phyloP scores from a whole-genome alignment of 2,797 vertebrate species.

The Bovichtus variegatus region DNA sequence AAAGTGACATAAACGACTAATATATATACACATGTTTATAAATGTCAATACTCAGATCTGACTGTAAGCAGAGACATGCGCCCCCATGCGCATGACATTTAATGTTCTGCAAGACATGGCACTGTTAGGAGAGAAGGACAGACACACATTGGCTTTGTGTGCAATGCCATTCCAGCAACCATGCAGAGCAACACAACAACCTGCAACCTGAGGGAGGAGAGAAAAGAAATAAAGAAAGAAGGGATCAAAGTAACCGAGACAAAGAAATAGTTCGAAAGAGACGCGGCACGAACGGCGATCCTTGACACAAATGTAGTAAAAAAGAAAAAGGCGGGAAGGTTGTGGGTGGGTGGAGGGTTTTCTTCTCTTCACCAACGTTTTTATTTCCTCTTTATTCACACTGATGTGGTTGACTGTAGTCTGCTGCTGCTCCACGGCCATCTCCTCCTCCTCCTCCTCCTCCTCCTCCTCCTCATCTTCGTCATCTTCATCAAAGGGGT shows the following conservation, averaged over 20 bases:
- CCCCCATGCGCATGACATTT: conserved; percentile 43
- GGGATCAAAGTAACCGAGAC: conserved; percentile 31
- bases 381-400: conserved; percentile 95
- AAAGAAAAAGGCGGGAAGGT: conserved; percentile 20
- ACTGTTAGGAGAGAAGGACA: conserved; percentile 53
- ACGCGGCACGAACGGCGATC: conserved; percentile 18
- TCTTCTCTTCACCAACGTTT: conserved; percentile 96
- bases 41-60: conserved; percentile 56
- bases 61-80: conserved; percentile 67
- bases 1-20: neutral
- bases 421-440: conserved; percentile 79
- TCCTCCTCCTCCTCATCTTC: conserved; percentile 89
- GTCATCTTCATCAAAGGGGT: conserved; percentile 97
- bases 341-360: conserved; percentile 23
- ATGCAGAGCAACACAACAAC: conserved; percentile 77
- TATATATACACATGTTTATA: neutral
- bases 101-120: conserved; percentile 57
- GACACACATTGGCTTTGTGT: conserved; percentile 57
- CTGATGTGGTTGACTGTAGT: conserved; percentile 87
- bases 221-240: conserved; percentile 28
- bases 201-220: conserved; percentile 63
- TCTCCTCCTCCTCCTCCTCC: conserved; percentile 73
- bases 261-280: conserved; percentile 20
- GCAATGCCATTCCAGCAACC: conserved; percentile 66
- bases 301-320: conserved; percentile 45